A percentile compares a stretch with the other conserved stretches of the same genome.
Evolutionary conservation across 2,888 invertebrate genomes (phyloP).

Genomic region (Torymus tubicola): DNA sequence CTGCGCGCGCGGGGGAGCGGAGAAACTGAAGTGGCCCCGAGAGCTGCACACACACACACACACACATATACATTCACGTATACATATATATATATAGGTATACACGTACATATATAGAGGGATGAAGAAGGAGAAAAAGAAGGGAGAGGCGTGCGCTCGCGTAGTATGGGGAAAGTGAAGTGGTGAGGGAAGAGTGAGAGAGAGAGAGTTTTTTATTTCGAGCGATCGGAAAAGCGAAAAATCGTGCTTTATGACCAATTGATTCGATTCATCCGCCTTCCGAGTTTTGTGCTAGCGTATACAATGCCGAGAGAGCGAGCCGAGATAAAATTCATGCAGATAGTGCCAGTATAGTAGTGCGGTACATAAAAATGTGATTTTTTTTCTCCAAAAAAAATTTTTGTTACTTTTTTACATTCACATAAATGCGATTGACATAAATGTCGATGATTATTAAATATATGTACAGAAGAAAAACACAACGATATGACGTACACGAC

Average conservation of each 20-base stretch:
- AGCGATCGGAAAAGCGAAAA: slow-evolving; percentile 32
- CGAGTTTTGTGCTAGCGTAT: background rate
- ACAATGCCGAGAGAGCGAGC: background rate
- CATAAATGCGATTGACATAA: too few relatives aligned
- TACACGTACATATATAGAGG: too few relatives aligned
- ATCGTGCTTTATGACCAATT: slow-evolving; percentile 41
- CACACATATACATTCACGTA: background rate
- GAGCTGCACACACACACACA: slow-evolving; percentile 33
- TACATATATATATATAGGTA: too few relatives aligned
- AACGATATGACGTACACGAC: too few relatives aligned
- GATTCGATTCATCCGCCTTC: slow-evolving; percentile 50
- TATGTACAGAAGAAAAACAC: too few relatives aligned
- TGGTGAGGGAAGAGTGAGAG: background rate
- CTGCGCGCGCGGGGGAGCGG: slow-evolving; percentile 28
- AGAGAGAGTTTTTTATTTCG: slow-evolving; percentile 11
- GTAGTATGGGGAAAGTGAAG: background rate
- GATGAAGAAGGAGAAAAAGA: too few relatives aligned
- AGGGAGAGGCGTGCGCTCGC: background rate
- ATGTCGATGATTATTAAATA: too few relatives aligned
- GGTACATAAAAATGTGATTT: too few relatives aligned
- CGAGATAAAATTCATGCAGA: too few relatives aligned
- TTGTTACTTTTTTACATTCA: too few relatives aligned
- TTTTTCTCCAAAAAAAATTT: too few relatives aligned
- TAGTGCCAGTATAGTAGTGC: too few relatives aligned
- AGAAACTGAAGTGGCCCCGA: slow-evolving; percentile 39